Evolutionary conservation across 2,113 vertebrate genomes (phyloP), one percentile per base, ranked within the genome.

Genomic region (Anas platyrhynchos): DNA sequence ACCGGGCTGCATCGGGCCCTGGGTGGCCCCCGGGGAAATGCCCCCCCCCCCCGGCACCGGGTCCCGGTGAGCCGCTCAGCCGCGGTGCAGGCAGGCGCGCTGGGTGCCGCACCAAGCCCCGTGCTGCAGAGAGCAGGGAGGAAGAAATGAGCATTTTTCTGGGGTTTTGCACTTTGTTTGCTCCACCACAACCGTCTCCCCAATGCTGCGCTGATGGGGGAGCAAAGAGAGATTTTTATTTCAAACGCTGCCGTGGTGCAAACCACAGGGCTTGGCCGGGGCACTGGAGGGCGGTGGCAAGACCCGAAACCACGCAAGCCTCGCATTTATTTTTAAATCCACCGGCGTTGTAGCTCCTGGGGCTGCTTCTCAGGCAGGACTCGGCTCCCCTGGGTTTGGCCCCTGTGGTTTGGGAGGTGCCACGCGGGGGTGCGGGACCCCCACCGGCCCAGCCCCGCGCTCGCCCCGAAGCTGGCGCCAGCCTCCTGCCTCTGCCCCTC

Each of bases 181-280:
- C 59, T 66, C 32, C 7, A 13, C 5, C 21, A 2, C 52, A 48
- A 13, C 27, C n/a, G 12, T 26, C 2, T 82, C 80, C 48, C 65
- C 17, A 10, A 46, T 43, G 52, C 10, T 32, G 0, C 1, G 11
- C 73, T 74, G 93, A 13, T 25, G 46, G 69, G 4, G 21, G 59
- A 55, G 86, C 92, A 16, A 41, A 67, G 46, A 58, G 10, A 46
- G 34, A 23, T 29, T 68, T 26, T 16, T 6, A 14, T 58, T 86
- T 58, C 75, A 2, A 63, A 52, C 0, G 41, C 68, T 55, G 88
- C 76, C 22, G 23, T 7, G 23, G 76, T 32, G 63, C 83, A 92
- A 95, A 95, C 94, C 94, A 20, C 95, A 91, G 79, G 83, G 86
- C 92, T 80, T 27, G 76, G 89, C 86, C 36, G 67, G 83, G 80